Base-by-base conservation (phyloP, 92 coral and sea anemone genomes). In the Siderastrea siderea region DNA sequence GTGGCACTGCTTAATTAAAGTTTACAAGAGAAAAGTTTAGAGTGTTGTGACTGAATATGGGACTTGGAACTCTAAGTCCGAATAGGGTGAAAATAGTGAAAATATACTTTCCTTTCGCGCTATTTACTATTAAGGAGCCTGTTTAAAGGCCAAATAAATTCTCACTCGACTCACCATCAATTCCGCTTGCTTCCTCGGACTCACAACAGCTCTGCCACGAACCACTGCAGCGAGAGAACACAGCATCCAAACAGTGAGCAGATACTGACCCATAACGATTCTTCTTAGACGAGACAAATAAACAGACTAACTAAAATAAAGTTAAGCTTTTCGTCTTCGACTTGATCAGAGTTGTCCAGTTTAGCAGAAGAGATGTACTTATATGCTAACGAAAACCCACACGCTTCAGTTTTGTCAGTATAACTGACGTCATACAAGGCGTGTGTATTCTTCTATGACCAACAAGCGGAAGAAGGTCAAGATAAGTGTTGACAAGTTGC, bases 131-230 rank as follows among this genome's bases (percentile, higher is more conserved):
- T 26, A 26, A 26, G 38, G 38, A 26, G 38, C 38, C 38, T 26
- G 38, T 26, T 26, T 26, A 26, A 26, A 26, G 38, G 38, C 38
- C 38, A 52, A 8, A 52, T 5, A 52, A 52, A 8, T 52, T 61
- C 66, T 61, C n/a, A 61, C n/a, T 57, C 13, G 8, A 65, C 89
- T 85, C 64, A 85, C 89, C 89, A 85, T 65, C 4, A 78, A 74
- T 44, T 72, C 74, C 2, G 89, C 81, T 47, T 85, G 74, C 45
- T 62, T 74, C 45, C 48, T 85, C 6, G 89, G 81, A 63, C 83
- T 62, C 10, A 85, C 81, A n/a, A 78, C 51, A 15, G 80, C 89
- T 74, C 54, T 57, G 8, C 85, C 76, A 44, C 50, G 45, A 45
- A 69, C 85, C 50, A 50, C 9, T 11, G n/a, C 44, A 52, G 44